Conservation (phyloP, 1,140 invertebrate species). For the Ridgeia piscesae region DNA sequence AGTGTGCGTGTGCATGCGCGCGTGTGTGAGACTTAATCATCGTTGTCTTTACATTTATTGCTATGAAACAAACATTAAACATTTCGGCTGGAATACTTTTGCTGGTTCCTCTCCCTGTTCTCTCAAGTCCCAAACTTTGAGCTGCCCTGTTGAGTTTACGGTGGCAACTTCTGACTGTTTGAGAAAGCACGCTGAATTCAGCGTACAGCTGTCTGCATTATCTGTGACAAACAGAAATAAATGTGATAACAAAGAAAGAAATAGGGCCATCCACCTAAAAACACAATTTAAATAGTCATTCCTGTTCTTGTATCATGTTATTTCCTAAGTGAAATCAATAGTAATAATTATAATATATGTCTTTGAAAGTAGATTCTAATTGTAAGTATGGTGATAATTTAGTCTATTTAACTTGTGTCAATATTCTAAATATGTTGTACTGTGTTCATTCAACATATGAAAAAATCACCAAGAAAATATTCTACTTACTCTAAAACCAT, state of each 20-base stretch:
- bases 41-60: neutral
- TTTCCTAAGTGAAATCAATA: no score
- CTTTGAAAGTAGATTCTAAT: no score
- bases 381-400: no score
- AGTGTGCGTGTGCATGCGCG: neutral
- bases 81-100: constrained; percentile 51
- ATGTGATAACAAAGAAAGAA: neutral
- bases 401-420: no score
- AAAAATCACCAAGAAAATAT: no score
- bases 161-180: constrained; percentile 76
- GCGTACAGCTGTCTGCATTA: constrained; percentile 78
- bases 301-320: no score
- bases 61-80: constrained; percentile 31
- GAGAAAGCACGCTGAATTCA: constrained; percentile 75
- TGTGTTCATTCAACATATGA: no score
- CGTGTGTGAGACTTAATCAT: no score
- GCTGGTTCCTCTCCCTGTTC: constrained; percentile 54
- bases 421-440: no score
- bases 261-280: neutral
- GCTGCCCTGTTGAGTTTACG: constrained; percentile 79
- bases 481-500: no score
- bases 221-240: constrained; percentile 55
- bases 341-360: no score
- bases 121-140: constrained; percentile 84
- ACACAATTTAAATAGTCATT: no score